Evolutionary conservation across 1,140 invertebrate genomes (phyloP).

Genomic region (Drosophila punjabiensis): DNA sequence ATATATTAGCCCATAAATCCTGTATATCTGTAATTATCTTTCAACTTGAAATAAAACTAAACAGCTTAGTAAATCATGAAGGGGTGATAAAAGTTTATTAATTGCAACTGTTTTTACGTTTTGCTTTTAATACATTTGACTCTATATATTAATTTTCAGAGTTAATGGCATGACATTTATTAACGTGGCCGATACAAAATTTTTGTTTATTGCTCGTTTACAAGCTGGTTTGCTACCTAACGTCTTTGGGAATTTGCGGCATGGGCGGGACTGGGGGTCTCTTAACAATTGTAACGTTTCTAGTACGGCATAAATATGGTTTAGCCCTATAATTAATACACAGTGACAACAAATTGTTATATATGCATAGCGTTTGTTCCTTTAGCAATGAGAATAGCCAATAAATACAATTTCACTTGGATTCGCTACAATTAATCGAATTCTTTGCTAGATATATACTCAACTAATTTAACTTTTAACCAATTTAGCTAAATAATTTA

Average conservation of each 20-base stretch:
- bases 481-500: slow-evolving; percentile 80
- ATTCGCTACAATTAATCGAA: slow-evolving; percentile 40
- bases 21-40: neutral
- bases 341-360: slow-evolving; percentile 43
- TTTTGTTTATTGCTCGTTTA: slow-evolving; percentile 31
- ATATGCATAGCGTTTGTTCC: slow-evolving; percentile 24
- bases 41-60: neutral
- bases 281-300: slow-evolving; percentile 52
- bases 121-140: slow-evolving; percentile 32
- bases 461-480: slow-evolving; percentile 67
- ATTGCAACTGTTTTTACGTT: slow-evolving; percentile 15
- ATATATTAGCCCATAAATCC: neutral
- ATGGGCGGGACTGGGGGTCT: slow-evolving; percentile 7
- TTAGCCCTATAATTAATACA: slow-evolving; percentile 27
- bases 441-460: slow-evolving; percentile 59
- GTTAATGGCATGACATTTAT: slow-evolving; percentile 54
- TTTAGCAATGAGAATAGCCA: slow-evolving; percentile 36
- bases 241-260: slow-evolving; percentile 23
- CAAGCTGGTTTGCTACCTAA: slow-evolving; percentile 36
- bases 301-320: slow-evolving; percentile 32
- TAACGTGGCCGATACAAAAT: slow-evolving; percentile 62
- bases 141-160: slow-evolving; percentile 36
- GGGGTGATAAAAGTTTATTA: slow-evolving; percentile 32
- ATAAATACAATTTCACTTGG: slow-evolving; percentile 65
- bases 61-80: neutral